phyloP scores from a whole-genome alignment of 2,888 invertebrate species.

The Tetanocera ferruginea region DNA sequence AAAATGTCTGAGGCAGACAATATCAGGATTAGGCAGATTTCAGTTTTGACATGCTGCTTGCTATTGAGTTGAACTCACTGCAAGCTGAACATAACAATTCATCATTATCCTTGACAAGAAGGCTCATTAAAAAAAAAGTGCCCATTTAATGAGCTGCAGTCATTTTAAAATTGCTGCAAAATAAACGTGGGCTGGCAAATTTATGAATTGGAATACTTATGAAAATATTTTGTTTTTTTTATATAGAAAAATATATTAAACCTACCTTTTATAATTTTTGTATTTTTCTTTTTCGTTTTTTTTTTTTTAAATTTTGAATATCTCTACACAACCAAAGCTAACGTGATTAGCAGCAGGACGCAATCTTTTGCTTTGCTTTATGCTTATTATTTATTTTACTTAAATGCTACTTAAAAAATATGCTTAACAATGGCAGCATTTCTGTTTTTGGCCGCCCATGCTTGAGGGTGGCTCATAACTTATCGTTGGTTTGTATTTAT shows the following conservation, averaged over 20 bases:
- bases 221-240: neutral
- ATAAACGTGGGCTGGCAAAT: neutral
- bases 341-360: constrained; percentile 21
- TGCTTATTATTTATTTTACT: constrained; percentile 30
- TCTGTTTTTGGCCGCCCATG: neutral
- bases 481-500: neutral
- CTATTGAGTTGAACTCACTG: neutral
- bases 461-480: neutral
- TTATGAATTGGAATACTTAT: constrained; percentile 26
- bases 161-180: neutral
- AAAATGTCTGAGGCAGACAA: constrained; percentile 9
- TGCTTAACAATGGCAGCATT: constrained; percentile 10
- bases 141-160: constrained; percentile 27
- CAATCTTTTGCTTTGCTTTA: neutral
- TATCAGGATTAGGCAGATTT: constrained; percentile 23
- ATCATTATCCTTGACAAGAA: constrained; percentile 16
- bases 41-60: neutral
- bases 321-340: constrained; percentile 30
- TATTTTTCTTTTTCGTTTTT: neutral
- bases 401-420: constrained; percentile 26
- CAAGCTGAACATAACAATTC: neutral
- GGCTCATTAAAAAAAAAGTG: constrained; percentile 31
- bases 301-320: neutral
- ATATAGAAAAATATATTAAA: too few relatives aligned
- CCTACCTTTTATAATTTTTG: neutral